Conservation (phyloP, 2,888 invertebrate species). For the Lasioglossum malachurum region DNA sequence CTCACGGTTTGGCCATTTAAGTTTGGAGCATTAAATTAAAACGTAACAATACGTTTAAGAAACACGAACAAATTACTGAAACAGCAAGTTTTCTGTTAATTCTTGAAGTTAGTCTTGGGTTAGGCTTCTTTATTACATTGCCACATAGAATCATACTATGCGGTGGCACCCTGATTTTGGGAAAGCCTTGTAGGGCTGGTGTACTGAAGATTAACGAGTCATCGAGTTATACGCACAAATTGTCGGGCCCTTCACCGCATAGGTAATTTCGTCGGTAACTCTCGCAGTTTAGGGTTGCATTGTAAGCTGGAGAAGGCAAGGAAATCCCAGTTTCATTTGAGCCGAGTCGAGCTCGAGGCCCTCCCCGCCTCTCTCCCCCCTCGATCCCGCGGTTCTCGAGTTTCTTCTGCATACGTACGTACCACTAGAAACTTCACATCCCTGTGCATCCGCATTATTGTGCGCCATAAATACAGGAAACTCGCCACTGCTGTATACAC, state of each 20-base stretch:
- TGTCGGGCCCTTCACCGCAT: constrained; percentile 51
- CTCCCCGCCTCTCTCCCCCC: background rate
- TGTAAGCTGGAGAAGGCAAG: constrained; percentile 31
- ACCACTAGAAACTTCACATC: constrained; percentile 48
- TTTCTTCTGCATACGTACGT: constrained; percentile 38
- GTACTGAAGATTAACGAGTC: constrained; percentile 25
- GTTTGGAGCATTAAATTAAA: too few species aligned
- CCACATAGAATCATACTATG: background rate
- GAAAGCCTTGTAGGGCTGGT: background rate
- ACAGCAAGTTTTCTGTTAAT: too few species aligned
- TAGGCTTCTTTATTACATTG: background rate
- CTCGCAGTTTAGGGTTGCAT: constrained; percentile 51
- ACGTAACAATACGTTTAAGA: too few species aligned
- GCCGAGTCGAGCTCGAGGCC: background rate
- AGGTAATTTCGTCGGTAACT: constrained; percentile 57
- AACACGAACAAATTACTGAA: too few species aligned
- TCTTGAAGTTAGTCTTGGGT: too few species aligned
- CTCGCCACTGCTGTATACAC: constrained; percentile 28
- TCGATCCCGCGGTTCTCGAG: constrained; percentile 32
- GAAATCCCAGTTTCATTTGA: constrained; percentile 50
- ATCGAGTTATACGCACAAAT: constrained; percentile 50
- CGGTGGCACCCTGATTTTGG: background rate
- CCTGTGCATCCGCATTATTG: constrained; percentile 51
- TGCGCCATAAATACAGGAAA: constrained; percentile 60
- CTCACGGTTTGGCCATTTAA: too few species aligned